A percentile compares a stretch with the other conserved stretches of the same genome.
These are phyloP conservation scores for Eulemur mongoz DNA, from an alignment of 2,797 vertebrate genomes.

Conservation along the genomic window DNA sequence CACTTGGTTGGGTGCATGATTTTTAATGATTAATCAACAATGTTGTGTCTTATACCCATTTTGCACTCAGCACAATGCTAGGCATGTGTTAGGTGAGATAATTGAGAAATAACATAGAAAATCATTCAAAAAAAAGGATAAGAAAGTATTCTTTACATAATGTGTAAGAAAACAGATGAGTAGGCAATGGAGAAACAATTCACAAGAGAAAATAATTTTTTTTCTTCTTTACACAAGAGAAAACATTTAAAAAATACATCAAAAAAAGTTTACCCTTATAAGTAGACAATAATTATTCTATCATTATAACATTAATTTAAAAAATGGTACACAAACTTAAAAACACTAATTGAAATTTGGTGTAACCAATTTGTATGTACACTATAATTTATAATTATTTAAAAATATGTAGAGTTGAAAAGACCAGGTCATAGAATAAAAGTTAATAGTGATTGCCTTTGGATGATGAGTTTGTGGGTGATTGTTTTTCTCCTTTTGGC, in stretches of 20 bases:
- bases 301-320: not conserved
- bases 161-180: not conserved
- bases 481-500: not conserved
- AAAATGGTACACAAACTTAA: not conserved
- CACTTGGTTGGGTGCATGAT: not conserved
- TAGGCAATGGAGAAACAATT: not conserved
- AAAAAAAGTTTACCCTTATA: not conserved
- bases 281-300: not conserved
- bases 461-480: not conserved
- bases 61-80: not conserved
- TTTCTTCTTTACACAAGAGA: not conserved
- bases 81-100: not conserved
- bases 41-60: not conserved
- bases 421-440: not conserved
- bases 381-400: not conserved
- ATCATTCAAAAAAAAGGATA: not conserved
- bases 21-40: not conserved
- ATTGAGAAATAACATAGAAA: not conserved
- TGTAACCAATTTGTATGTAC: not conserved
- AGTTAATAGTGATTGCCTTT: not conserved
- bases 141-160: not conserved
- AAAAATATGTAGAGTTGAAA: not conserved
- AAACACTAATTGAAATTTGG: not conserved
- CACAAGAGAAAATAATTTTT: not conserved
- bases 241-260: not conserved